Evolutionary conservation across 1,140 invertebrate genomes (phyloP).

Genomic region (Drosophila pectinifera): DNA sequence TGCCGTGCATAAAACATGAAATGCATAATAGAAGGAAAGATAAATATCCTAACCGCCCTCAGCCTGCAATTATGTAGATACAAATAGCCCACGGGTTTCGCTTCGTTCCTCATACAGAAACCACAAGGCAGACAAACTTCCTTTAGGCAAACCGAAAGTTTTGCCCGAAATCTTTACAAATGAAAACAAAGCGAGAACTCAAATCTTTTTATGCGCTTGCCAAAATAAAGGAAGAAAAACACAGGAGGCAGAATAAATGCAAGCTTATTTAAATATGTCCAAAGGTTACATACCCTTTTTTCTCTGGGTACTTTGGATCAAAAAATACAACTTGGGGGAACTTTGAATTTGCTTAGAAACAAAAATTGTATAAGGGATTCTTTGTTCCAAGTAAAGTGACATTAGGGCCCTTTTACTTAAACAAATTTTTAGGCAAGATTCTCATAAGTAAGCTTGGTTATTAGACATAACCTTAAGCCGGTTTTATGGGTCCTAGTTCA

Average conservation of each 20-base stretch:
- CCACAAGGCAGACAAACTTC: constrained; percentile 26
- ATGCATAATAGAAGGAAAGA: constrained; percentile 43
- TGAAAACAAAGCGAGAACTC: constrained; percentile 41
- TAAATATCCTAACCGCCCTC: constrained; percentile 29
- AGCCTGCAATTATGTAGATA: constrained; percentile 51
- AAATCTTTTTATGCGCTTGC: constrained; percentile 59
- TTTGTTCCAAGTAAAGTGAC: too few relatives aligned
- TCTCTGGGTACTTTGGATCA: neutral
- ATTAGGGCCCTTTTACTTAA: too few relatives aligned
- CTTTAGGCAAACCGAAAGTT: constrained; percentile 24
- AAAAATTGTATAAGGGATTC: too few relatives aligned
- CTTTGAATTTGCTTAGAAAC: neutral
- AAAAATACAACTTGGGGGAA: neutral
- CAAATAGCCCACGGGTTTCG: constrained; percentile 20
- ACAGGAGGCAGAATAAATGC: constrained; percentile 8
- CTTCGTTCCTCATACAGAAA: constrained; percentile 1
- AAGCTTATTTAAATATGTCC: neutral
- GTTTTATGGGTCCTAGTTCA: too few relatives aligned
- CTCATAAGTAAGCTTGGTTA: too few relatives aligned
- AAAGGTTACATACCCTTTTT: constrained; percentile 6
- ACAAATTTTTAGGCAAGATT: too few relatives aligned
- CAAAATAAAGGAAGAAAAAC: constrained; percentile 4
- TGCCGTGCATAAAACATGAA: constrained; percentile 53
- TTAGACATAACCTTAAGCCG: too few relatives aligned
- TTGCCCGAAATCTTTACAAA: constrained; percentile 34